Evolutionary conservation across 2,888 invertebrate genomes (phyloP), one percentile per base, ranked within the genome.

Genomic region (Cataglyphis albicans): DNA sequence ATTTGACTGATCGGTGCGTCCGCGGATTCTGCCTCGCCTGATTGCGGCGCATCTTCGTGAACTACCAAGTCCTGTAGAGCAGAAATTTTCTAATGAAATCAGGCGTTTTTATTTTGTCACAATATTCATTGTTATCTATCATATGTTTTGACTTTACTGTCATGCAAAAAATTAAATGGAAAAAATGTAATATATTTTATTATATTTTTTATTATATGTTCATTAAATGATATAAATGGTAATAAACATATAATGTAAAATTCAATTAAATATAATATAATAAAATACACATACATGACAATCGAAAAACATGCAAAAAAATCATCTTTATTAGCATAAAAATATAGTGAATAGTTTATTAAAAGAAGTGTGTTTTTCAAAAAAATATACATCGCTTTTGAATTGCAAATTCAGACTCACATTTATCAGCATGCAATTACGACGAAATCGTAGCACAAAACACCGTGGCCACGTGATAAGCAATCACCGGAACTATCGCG

Each of bases 1-100:
- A 95, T 82, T 81, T 93, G 93, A 86, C 89, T 93, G 15, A 91
- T 63, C 4, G 88, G 74, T 4, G 87, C 85, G 76, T 96, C 96
- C 90, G 96, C 96, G 73, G 95, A 95, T 85, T 96, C 96, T 84
- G 96, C 96, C 88, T 96, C 96, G 0, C 76, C 72, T 9, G 90
- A 29, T 61, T 93, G 93, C 0, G 93, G 92, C 6, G 91, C 92
- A 68, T 95, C 94, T 83, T 95, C 94, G 75, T 95, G 93, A 21
- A 94, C 89, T 41, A 95, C 92, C 57, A 95, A 86, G 84, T 95
- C 95, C 95, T 95, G 59, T 0, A n/a, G 61, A 67, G 59, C 1
- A 65, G 9, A 72, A 72, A 59, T 15, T n/a, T n/a, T 55, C 18
- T 18, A 15, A 9, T 63, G 3, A 48, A 59, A 35, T 10, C 44